Evolutionary conservation across 2,797 vertebrate species (phyloP).

Genomic region (Naso thynnoides): DNA sequence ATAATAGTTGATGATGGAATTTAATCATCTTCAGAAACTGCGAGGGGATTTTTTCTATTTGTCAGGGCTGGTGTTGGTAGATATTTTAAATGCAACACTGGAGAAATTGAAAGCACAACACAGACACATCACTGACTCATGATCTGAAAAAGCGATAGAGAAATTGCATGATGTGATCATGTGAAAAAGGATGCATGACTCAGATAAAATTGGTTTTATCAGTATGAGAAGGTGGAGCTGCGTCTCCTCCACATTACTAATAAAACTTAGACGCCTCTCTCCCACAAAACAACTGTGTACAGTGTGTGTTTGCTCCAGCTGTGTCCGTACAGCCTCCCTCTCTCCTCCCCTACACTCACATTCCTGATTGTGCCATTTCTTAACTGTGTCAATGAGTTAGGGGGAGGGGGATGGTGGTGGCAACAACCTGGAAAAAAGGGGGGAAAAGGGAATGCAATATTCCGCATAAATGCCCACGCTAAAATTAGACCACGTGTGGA

Average conservation of each 20-base stretch:
- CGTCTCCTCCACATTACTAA: not conserved
- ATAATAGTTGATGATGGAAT: not conserved
- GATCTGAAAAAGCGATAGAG: not conserved
- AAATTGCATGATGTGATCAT: not conserved
- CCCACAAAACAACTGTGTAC: slow-evolving; percentile 35
- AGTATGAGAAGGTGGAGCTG: not conserved
- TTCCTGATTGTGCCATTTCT: slow-evolving; percentile 63
- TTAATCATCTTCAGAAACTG: not conserved
- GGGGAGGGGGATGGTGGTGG: not conserved
- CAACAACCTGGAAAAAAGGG: slow-evolving; percentile 19
- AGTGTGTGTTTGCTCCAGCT: slow-evolving; percentile 70
- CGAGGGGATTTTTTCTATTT: not conserved
- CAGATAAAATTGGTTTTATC: not conserved
- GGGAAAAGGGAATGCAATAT: slow-evolving; percentile 9
- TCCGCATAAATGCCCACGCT: slow-evolving; percentile 34
- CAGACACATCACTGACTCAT: not conserved
- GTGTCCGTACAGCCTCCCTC: slow-evolving; percentile 46
- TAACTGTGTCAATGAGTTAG: slow-evolving; percentile 59
- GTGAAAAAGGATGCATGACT: not conserved
- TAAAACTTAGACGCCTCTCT: not conserved
- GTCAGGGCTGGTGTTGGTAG: not conserved
- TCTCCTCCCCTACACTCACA: slow-evolving; percentile 37
- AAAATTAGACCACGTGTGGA: slow-evolving; percentile 30
- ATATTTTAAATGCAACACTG: slow-evolving; percentile 1
- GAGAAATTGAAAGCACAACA: not conserved